Conservation (phyloP, 2,888 invertebrate genomes). For the Yponomeuta sedellus region DNA sequence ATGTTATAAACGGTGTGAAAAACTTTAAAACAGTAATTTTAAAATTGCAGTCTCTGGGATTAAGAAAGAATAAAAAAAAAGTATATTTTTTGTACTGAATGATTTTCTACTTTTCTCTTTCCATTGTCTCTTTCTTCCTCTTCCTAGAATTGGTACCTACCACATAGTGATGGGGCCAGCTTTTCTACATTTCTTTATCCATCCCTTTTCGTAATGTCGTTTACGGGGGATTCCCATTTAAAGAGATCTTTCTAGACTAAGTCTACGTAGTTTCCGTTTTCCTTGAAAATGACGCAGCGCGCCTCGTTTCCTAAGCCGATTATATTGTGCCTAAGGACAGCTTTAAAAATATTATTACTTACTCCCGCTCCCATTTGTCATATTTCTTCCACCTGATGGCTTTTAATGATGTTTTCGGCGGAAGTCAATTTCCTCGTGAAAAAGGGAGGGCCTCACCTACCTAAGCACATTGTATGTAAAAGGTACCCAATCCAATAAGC, state of each 20-base stretch:
- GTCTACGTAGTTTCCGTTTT: too few species aligned
- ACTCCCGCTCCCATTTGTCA: background rate
- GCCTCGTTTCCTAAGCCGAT: too few species aligned
- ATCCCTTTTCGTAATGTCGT: too few species aligned
- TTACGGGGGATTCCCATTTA: too few species aligned
- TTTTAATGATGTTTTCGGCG: slow-evolving; percentile 8
- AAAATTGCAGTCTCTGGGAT: too few species aligned
- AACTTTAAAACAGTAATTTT: too few species aligned
- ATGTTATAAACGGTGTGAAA: too few species aligned
- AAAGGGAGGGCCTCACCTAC: background rate
- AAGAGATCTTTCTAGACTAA: too few species aligned
- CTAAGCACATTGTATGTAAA: background rate
- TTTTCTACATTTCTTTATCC: background rate
- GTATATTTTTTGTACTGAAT: background rate
- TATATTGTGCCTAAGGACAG: background rate
- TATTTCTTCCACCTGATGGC: slow-evolving; percentile 8
- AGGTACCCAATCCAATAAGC: too few species aligned
- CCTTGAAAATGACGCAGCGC: too few species aligned
- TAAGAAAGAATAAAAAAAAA: too few species aligned
- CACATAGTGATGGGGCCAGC: background rate
- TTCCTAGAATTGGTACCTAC: background rate
- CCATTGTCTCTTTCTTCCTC: too few species aligned
- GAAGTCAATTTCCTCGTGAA: slow-evolving; percentile 7
- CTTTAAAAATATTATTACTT: background rate
- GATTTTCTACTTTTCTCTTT: background rate